Conservation (phyloP, 2,888 invertebrate species). For the Zaprionus bogoriensis region DNA sequence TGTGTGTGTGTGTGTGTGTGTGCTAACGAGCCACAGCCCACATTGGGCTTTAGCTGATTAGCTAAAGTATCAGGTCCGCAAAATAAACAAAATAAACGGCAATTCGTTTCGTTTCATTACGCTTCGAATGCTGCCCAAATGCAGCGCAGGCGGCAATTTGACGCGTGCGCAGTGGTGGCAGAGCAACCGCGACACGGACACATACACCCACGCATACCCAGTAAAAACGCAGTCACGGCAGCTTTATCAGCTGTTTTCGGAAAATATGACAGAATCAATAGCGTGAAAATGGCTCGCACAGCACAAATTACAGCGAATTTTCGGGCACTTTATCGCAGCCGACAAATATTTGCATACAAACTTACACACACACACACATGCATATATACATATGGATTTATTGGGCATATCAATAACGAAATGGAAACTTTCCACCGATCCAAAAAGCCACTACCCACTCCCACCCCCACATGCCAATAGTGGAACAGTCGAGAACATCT, state of each 20-base stretch:
- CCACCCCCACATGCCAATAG: too few relatives aligned
- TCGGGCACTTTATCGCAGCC: neutral
- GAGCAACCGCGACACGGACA: neutral
- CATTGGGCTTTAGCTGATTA: constrained; percentile 15
- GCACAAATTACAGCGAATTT: constrained; percentile 2
- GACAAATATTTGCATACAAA: neutral
- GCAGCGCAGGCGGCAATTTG: neutral
- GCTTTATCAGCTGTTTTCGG: constrained; percentile 42
- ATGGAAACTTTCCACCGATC: constrained; percentile 5
- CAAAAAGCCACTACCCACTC: neutral
- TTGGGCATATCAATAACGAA: too few relatives aligned
- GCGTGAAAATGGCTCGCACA: neutral
- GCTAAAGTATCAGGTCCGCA: constrained; percentile 11
- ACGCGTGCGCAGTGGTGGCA: constrained; percentile 36
- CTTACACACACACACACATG: too few relatives aligned
- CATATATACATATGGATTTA: too few relatives aligned
- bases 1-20: neutral
- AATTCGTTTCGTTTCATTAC: constrained; percentile 1
- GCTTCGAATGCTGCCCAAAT: constrained; percentile 6
- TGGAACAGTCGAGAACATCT: constrained; percentile 13
- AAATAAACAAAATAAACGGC: constrained; percentile 10
- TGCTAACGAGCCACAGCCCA: constrained; percentile 1
- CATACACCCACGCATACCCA: neutral
- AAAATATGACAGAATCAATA: constrained; percentile 38
- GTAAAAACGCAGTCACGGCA: neutral